These are phyloP conservation scores for Trichogramma pretiosum DNA, from an alignment of 1,140 invertebrate species.

Conservation along the genomic window DNA sequence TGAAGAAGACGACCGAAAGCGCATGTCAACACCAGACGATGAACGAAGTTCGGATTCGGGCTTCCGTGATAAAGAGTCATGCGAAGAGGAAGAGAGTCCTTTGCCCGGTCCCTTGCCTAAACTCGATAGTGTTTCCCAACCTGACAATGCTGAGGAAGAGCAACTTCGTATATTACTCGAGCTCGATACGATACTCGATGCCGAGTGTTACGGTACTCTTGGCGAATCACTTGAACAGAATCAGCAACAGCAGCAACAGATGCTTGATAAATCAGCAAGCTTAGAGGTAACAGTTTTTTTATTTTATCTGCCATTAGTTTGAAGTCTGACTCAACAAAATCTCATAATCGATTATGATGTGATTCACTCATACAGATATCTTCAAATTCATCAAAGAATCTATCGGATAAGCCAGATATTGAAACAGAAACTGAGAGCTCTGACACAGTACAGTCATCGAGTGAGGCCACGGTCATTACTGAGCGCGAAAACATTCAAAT, in stretches of 20 bases:
- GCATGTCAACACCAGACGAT: slow-evolving; percentile 46
- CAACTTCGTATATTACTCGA: slow-evolving; percentile 37
- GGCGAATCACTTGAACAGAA: slow-evolving; percentile 25
- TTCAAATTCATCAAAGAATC: too few relatives aligned
- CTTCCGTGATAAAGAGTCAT: slow-evolving; percentile 48
- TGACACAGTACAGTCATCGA: slow-evolving; percentile 14
- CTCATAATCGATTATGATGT: too few relatives aligned
- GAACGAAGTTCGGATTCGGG: slow-evolving; percentile 49
- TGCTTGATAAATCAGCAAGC: too few relatives aligned
- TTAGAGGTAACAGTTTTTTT: too few relatives aligned
- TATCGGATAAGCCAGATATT: too few relatives aligned
- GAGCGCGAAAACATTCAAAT: slow-evolving; percentile 12
- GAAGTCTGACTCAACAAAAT: too few relatives aligned
- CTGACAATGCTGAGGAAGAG: slow-evolving; percentile 33
- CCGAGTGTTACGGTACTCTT: slow-evolving; percentile 34
- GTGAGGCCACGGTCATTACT: slow-evolving; percentile 17
- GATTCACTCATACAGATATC: too few relatives aligned
- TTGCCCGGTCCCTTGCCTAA: slow-evolving; percentile 20
- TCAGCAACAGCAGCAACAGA: too few relatives aligned
- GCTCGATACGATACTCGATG: slow-evolving; percentile 38
- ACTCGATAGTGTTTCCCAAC: slow-evolving; percentile 7
- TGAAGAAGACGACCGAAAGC: slow-evolving; percentile 43
- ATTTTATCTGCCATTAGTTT: too few relatives aligned
- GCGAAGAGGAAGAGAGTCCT: slow-evolving; percentile 45
- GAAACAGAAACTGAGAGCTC: slow-evolving; percentile 9